A percentile compares a stretch with the other conserved stretches of the same genome.
Evolutionary conservation across 2,797 vertebrate species (phyloP).

Genomic region (Rhynchonycteris naso): DNA sequence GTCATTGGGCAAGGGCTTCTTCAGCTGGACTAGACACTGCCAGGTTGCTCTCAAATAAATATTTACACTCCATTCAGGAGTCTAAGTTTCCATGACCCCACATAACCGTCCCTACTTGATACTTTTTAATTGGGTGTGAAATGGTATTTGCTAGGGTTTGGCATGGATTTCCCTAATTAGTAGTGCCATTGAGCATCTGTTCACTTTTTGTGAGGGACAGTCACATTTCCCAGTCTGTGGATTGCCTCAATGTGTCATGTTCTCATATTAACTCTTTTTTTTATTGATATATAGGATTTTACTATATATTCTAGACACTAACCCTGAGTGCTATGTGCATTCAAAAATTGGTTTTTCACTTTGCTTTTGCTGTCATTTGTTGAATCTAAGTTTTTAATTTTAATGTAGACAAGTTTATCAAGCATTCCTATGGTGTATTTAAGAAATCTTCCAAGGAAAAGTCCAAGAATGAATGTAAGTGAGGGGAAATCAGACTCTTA

Average conservation of each 20-base stretch:
- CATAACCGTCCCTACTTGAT: background rate
- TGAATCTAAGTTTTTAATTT: conserved; percentile 19
- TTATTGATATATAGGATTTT: background rate
- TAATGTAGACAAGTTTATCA: background rate
- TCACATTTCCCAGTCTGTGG: background rate
- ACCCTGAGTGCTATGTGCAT: background rate
- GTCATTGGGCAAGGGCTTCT: background rate
- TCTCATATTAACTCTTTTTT: background rate
- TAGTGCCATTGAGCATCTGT: background rate
- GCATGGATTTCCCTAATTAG: background rate
- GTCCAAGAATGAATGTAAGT: background rate
- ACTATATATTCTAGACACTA: background rate
- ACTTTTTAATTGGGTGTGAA: conserved; percentile 11
- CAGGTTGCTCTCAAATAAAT: background rate
- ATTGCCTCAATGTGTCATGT: background rate
- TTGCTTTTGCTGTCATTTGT: background rate
- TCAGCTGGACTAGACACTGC: background rate
- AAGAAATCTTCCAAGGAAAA: background rate
- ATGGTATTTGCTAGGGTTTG: background rate
- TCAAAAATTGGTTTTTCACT: background rate
- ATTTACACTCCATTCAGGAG: background rate
- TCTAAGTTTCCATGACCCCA: background rate
- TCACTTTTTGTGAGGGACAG: background rate
- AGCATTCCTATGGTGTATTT: background rate
- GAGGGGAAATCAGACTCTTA: background rate